Percentiles rank a stretch among this genome's conserved stretches.
These are phyloP conservation scores for Oenanthe melanoleuca DNA, from an alignment of 2,113 vertebrate species.

Conservation along the genomic window DNA sequence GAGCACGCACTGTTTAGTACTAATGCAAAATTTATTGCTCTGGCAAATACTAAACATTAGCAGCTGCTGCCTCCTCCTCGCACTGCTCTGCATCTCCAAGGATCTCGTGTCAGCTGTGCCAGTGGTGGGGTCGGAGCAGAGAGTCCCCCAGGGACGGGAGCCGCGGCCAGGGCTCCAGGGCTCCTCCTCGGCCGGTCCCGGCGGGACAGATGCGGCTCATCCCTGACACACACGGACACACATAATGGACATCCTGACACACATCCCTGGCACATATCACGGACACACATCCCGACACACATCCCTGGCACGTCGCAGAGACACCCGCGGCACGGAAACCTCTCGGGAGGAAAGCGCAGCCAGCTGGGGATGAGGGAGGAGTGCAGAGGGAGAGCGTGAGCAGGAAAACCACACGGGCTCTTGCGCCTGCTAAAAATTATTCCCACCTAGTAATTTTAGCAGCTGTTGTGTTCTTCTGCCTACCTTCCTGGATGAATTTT, in stretches of 20 bases:
- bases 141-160: not conserved
- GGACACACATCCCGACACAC: too few relatives aligned
- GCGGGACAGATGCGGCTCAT: not conserved
- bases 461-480: constrained; percentile 40
- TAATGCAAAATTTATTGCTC: constrained; percentile 13
- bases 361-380: not conserved
- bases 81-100: constrained; percentile 7
- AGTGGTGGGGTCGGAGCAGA: not conserved
- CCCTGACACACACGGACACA: too few relatives aligned
- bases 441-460: constrained; percentile 57
- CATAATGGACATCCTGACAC: too few relatives aligned
- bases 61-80: constrained; percentile 53
- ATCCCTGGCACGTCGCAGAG: not conserved
- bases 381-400: not conserved
- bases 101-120: not conserved
- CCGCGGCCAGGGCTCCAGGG: not conserved
- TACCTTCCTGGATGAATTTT: constrained; percentile 24
- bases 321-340: not conserved
- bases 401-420: constrained; percentile 48
- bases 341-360: not conserved
- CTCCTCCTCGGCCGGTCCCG: not conserved
- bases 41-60: not conserved
- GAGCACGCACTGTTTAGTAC: not conserved
- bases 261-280: too few relatives aligned
- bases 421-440: constrained; percentile 35